Conservation (phyloP, 1,140 invertebrate species). For the Mylabris phalerata region DNA sequence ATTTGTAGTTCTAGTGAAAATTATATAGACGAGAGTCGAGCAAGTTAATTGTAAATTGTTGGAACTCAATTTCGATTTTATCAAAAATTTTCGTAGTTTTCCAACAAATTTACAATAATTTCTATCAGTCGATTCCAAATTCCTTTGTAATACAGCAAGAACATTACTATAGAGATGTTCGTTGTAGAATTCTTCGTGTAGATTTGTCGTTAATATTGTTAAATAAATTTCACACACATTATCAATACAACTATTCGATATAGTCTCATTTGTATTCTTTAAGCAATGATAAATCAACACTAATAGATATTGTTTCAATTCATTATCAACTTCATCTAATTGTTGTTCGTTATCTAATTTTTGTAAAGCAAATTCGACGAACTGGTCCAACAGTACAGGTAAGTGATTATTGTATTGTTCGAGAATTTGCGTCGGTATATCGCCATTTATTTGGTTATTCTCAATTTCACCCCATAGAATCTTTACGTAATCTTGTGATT, state of each 20-base stretch:
- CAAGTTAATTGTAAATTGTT: slow-evolving; percentile 3
- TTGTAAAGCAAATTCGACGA: slow-evolving; percentile 7
- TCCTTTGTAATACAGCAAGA: not conserved
- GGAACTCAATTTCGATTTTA: slow-evolving; percentile 1
- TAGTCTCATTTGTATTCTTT: slow-evolving; percentile 1
- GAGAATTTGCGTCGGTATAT: not conserved
- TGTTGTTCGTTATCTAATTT: not conserved
- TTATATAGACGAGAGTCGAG: not conserved
- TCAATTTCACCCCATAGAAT: slow-evolving; percentile 3
- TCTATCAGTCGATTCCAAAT: not conserved
- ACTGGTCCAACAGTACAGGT: slow-evolving; percentile 5
- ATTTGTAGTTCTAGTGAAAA: not conserved
- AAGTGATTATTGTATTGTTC: slow-evolving; percentile 8
- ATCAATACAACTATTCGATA: slow-evolving; percentile 3
- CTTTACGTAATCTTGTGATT: slow-evolving; percentile 1
- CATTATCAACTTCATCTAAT: slow-evolving; percentile 2
- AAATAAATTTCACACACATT: slow-evolving; percentile 1
- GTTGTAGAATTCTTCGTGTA: slow-evolving; percentile 3
- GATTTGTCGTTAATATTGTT: not conserved
- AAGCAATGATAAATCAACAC: slow-evolving; percentile 6
- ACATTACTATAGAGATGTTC: not conserved
- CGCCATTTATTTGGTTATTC: not conserved
- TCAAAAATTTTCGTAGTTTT: not conserved
- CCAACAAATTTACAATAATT: not conserved
- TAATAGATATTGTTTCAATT: slow-evolving; percentile 5